These are phyloP conservation scores for Invenusta paracnida DNA, from an alignment of 2,888 invertebrate genomes.

Conservation along the genomic window DNA sequence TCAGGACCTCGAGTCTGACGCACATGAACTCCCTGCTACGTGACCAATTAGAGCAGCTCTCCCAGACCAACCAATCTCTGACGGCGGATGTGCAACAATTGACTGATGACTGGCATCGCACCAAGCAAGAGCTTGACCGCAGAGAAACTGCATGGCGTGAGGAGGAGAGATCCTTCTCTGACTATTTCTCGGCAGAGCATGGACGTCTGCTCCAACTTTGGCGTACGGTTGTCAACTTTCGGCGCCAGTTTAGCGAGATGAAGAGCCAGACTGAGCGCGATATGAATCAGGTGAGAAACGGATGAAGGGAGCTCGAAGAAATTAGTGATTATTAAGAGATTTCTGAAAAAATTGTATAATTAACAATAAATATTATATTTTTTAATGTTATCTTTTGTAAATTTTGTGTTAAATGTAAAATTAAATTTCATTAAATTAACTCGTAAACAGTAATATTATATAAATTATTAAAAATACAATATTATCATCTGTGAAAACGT, in stretches of 20 bases:
- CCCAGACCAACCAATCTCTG: conserved; percentile 81
- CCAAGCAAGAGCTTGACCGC: conserved; percentile 79
- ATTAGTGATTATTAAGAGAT: neutral
- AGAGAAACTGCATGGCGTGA: conserved; percentile 93
- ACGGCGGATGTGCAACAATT: conserved; percentile 84
- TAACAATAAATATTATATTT: too few relatives aligned
- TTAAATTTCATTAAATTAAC: too few relatives aligned
- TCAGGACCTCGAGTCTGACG: conserved; percentile 62
- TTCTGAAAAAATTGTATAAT: too few relatives aligned
- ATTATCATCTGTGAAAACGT: too few relatives aligned
- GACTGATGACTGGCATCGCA: conserved; percentile 66
- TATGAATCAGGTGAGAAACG: conserved; percentile 65
- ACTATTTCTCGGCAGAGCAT: conserved; percentile 88
- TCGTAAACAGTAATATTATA: too few relatives aligned
- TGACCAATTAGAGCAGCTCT: conserved; percentile 85
- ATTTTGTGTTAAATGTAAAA: too few relatives aligned
- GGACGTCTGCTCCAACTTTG: conserved; percentile 80
- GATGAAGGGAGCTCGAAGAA: too few relatives aligned
- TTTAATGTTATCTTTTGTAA: too few relatives aligned
- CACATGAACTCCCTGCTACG: conserved; percentile 76
- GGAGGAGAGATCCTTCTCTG: conserved; percentile 86
- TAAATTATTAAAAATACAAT: too few relatives aligned
- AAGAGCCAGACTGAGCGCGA: conserved; percentile 82
- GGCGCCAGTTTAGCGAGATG: conserved; percentile 81
- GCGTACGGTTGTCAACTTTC: conserved; percentile 84